phyloP scores from a whole-genome alignment of 1,140 invertebrate species.

The Euglossa dilemma region DNA sequence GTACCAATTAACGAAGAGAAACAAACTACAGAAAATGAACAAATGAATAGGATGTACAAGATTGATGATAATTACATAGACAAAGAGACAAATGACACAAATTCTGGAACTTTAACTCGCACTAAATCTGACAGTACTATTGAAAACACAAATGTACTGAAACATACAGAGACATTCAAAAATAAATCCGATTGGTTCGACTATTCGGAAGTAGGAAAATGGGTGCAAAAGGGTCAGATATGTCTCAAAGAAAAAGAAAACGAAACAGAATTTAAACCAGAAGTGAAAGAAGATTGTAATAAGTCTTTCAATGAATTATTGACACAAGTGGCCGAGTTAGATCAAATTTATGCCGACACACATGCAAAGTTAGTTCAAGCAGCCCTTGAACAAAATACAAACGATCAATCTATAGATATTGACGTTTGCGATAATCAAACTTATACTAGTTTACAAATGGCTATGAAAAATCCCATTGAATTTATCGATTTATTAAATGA shows the following conservation, averaged over 20 bases:
- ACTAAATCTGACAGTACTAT: constrained; percentile 22
- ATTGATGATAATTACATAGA: constrained; percentile 24
- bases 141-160: not conserved
- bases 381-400: constrained; percentile 62
- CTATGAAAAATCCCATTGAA: constrained; percentile 91
- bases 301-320: constrained; percentile 87
- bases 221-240: constrained; percentile 75
- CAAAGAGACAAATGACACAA: constrained; percentile 16
- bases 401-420: constrained; percentile 78
- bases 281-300: constrained; percentile 75
- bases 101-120: constrained; percentile 23
- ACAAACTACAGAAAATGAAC: constrained; percentile 4
- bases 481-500: constrained; percentile 82
- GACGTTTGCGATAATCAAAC: constrained; percentile 90
- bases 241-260: constrained; percentile 66
- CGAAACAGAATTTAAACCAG: constrained; percentile 59
- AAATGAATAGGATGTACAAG: constrained; percentile 49
- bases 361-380: constrained; percentile 78
- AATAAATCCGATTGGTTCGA: constrained; percentile 76
- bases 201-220: constrained; percentile 76
- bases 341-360: constrained; percentile 90
- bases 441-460: constrained; percentile 92
- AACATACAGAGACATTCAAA: constrained; percentile 41
- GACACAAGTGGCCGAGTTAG: constrained; percentile 88
- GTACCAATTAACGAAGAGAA: constrained; percentile 37